A percentile compares a stretch with the other conserved stretches of the same genome.
phyloP scores from a whole-genome alignment of 2,888 invertebrate species.

The Flexamia atlantica region DNA sequence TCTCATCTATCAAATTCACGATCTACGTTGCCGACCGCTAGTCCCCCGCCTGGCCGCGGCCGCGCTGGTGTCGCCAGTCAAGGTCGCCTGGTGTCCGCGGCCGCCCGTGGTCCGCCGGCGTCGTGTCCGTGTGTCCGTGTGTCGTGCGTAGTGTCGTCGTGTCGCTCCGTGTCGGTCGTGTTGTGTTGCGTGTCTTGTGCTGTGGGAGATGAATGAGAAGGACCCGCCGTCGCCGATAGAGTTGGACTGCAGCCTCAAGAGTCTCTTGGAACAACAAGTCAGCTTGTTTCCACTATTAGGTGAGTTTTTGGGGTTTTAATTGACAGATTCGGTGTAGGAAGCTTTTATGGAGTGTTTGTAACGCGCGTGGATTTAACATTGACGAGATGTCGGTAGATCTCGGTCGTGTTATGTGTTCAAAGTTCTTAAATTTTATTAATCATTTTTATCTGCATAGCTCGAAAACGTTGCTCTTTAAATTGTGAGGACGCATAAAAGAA shows the following conservation, averaged over 20 bases:
- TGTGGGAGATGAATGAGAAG: conserved; percentile 92
- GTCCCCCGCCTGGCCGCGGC: not conserved
- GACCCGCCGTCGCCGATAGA: conserved; percentile 84
- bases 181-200: conserved; percentile 15
- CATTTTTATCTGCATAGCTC: too few species aligned
- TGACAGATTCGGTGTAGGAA: too few species aligned
- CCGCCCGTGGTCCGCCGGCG: not conserved
- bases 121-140: conserved; percentile 12
- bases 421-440: too few species aligned
- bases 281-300: conserved; percentile 67
- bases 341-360: too few species aligned
- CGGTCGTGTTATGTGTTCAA: too few species aligned
- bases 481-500: too few species aligned
- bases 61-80: conserved; percentile 41
- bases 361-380: too few species aligned
- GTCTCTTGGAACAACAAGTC: conserved; percentile 69
- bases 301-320: conserved; percentile 27
- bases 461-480: too few species aligned
- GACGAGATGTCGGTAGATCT: too few species aligned
- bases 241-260: conserved; percentile 67
- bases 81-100: conserved; percentile 24
- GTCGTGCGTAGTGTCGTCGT: not conserved
- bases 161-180: conserved; percentile 40
- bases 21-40: conserved; percentile 16
- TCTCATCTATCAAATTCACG: not conserved